phyloP scores from a whole-genome alignment of 2,888 invertebrate species.

The Leptopterna dolabrata region DNA sequence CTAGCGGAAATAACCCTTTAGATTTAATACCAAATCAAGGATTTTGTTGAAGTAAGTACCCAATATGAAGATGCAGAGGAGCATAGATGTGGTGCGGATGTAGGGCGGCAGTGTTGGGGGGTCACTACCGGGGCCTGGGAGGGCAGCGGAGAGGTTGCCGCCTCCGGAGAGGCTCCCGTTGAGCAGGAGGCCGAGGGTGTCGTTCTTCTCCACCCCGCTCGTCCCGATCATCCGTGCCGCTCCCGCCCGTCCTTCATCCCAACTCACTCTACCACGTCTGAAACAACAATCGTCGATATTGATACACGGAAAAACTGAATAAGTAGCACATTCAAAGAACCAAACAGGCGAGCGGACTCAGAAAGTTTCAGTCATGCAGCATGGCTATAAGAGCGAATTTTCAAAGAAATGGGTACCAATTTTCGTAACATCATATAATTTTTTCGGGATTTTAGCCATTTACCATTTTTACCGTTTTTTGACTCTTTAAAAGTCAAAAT shows the following conservation, averaged over 20 bases:
- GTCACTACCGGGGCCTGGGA: constrained; percentile 19
- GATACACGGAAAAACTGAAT: too few species aligned
- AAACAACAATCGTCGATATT: neutral
- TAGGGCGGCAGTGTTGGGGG: constrained; percentile 76
- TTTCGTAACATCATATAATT: too few species aligned
- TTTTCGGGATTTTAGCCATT: too few species aligned
- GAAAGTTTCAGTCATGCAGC: too few species aligned
- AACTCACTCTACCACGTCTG: constrained; percentile 41
- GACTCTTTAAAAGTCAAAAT: too few species aligned
- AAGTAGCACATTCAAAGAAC: neutral
- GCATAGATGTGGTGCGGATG: constrained; percentile 87
- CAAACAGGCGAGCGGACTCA: too few species aligned
- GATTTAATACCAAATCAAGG: too few species aligned
- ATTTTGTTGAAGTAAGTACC: too few species aligned
- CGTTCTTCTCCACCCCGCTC: constrained; percentile 52
- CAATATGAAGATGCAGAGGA: constrained; percentile 89
- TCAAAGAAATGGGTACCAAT: too few species aligned
- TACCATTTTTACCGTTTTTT: too few species aligned
- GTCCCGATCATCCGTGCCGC: constrained; percentile 49
- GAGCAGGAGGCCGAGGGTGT: constrained; percentile 50
- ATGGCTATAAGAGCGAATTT: too few species aligned
- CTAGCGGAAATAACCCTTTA: too few species aligned
- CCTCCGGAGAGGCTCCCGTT: constrained; percentile 42
- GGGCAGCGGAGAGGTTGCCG: constrained; percentile 35
- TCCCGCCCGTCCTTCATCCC: constrained; percentile 54